phyloP scores from a whole-genome alignment of 2,113 vertebrate genomes.

The Bufo bufo region DNA sequence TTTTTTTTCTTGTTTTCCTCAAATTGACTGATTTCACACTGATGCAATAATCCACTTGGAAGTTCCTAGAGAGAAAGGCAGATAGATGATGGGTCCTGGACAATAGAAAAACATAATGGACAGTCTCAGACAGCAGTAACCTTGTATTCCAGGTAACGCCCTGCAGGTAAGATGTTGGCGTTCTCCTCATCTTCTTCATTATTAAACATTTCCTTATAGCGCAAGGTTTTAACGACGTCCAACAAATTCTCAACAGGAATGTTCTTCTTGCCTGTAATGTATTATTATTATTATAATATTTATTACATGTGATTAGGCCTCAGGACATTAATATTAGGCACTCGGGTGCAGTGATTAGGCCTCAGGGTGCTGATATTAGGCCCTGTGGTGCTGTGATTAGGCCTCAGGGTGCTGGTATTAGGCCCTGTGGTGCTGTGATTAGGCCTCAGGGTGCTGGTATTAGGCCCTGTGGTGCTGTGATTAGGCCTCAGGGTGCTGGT shows the following conservation, averaged over 20 bases:
- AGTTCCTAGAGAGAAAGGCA: conserved; percentile 15
- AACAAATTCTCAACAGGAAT: neutral
- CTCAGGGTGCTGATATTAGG: no score
- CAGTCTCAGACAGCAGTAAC: neutral
- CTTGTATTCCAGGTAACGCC: conserved; percentile 29
- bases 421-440: no score
- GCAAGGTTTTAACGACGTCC: neutral
- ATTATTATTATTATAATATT: no score
- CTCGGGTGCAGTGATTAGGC: no score
- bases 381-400: no score
- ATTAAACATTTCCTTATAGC: neutral
- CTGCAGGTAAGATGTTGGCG: neutral
- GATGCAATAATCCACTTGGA: neutral
- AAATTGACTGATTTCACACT: neutral
- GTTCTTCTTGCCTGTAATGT: conserved; percentile 14
- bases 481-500: no score
- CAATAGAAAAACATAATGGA: neutral
- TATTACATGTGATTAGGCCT: no score
- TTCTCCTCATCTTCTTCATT: neutral
- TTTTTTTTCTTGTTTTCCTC: conserved; percentile 14
- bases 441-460: no score
- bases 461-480: no score
- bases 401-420: no score
- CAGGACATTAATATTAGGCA: no score
- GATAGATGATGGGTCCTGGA: neutral